These are phyloP conservation scores for Australoheros facetus DNA, from an alignment of 2,797 vertebrate genomes.

Conservation along the genomic window DNA sequence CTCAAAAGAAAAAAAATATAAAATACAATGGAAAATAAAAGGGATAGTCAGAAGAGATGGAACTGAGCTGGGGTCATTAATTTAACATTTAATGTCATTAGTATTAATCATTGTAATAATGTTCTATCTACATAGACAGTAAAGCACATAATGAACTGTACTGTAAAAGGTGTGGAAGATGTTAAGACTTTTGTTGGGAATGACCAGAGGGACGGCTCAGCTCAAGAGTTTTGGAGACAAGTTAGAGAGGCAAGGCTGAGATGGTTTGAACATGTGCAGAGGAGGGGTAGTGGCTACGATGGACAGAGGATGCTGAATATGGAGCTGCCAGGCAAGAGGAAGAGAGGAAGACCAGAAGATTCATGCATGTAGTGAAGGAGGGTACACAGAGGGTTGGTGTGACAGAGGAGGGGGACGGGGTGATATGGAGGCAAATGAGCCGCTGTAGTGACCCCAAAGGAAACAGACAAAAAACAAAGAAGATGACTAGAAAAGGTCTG, in stretches of 20 bases:
- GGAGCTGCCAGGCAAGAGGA: not conserved
- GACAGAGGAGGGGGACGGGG: not conserved
- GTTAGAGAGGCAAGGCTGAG: not conserved
- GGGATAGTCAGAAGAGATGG: too few species aligned
- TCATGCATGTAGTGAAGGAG: not conserved
- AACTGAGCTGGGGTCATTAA: not conserved
- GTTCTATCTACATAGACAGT: not conserved
- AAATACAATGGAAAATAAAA: not conserved
- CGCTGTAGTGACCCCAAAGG: not conserved
- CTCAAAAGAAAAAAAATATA: not conserved
- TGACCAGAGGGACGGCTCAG: not conserved
- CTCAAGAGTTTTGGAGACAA: fast-evolving
- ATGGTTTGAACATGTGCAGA: not conserved
- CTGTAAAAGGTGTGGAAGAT: not conserved
- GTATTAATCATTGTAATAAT: not conserved
- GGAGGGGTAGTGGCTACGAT: not conserved
- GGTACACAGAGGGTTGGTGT: not conserved
- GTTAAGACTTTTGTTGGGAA: not conserved
- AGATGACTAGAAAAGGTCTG: not conserved
- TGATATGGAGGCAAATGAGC: not conserved
- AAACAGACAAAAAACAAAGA: not conserved
- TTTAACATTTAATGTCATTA: not conserved
- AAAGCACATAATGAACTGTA: not conserved
- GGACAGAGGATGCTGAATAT: not conserved
- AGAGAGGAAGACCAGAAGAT: not conserved